These are phyloP conservation scores for Cairina moschata DNA, from an alignment of 2,113 vertebrate species.

Conservation along the genomic window DNA sequence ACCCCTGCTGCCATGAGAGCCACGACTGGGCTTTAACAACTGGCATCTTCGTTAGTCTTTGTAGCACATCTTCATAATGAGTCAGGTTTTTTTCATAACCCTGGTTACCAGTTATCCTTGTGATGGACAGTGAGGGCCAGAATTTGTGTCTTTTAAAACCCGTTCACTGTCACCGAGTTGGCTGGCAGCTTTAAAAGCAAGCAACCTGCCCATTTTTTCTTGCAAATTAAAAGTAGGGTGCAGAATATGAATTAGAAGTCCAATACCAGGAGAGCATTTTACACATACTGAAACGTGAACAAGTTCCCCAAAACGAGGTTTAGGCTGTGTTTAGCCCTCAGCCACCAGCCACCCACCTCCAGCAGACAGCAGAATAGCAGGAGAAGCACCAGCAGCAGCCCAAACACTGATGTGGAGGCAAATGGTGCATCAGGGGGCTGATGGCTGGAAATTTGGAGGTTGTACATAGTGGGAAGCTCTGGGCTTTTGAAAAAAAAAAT, in stretches of 20 bases:
- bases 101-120: background rate
- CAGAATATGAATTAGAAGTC: background rate
- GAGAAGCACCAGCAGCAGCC: too few relatives aligned
- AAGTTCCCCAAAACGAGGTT: background rate
- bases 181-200: background rate
- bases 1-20: background rate
- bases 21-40: background rate
- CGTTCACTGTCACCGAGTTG: background rate
- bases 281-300: background rate
- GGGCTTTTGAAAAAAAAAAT: background rate
- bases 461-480: background rate
- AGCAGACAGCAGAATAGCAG: background rate
- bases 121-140: background rate
- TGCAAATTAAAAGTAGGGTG: background rate
- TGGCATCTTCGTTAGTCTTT: background rate
- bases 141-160: background rate
- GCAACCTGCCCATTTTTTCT: background rate
- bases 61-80: background rate
- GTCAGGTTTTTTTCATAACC: background rate
- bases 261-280: background rate
- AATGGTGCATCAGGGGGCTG: background rate
- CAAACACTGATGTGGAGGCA: background rate
- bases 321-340: background rate
- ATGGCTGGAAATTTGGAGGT: background rate
- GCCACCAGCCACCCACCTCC: background rate